Conservation (phyloP, 2,113 vertebrate genomes). For the Rhinolophus ferrumequinum region DNA sequence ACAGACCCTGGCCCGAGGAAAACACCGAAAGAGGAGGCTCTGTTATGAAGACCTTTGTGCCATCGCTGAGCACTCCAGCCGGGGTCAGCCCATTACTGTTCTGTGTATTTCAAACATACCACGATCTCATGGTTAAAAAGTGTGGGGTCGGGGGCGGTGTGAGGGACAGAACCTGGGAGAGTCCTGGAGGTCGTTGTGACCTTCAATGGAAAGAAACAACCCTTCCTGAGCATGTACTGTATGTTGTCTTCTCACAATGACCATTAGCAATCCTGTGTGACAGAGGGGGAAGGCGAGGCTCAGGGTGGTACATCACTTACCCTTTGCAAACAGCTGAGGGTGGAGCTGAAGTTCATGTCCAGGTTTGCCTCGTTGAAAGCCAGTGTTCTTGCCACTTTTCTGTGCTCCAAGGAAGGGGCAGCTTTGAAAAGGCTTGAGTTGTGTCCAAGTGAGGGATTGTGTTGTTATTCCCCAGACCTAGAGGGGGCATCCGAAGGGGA, state of each 20-base stretch:
- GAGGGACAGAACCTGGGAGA: background rate
- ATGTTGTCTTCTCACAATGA: background rate
- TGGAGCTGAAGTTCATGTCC: background rate
- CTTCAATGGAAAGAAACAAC: background rate
- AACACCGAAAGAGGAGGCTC: background rate
- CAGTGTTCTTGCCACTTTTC: background rate
- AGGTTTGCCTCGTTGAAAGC: background rate
- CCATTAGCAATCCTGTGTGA: background rate
- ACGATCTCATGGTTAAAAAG: background rate
- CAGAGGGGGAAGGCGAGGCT: background rate
- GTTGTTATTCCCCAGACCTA: background rate
- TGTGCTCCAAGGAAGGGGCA: background rate
- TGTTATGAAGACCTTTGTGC: fast-evolving
- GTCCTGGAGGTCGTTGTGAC: background rate
- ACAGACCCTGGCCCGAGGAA: background rate
- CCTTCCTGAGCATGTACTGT: background rate
- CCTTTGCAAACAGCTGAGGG: background rate
- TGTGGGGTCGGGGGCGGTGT: too few species aligned
- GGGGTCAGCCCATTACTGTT: background rate
- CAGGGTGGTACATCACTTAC: too few species aligned
- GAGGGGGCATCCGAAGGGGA: too few species aligned
- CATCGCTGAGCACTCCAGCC: fast-evolving
- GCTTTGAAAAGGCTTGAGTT: background rate
- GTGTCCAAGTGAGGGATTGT: background rate
- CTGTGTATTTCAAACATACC: background rate